Evolutionary conservation across 2,888 invertebrate genomes (phyloP), one percentile per base, ranked within the genome.

Genomic region (Drosophila austrosaltans): DNA sequence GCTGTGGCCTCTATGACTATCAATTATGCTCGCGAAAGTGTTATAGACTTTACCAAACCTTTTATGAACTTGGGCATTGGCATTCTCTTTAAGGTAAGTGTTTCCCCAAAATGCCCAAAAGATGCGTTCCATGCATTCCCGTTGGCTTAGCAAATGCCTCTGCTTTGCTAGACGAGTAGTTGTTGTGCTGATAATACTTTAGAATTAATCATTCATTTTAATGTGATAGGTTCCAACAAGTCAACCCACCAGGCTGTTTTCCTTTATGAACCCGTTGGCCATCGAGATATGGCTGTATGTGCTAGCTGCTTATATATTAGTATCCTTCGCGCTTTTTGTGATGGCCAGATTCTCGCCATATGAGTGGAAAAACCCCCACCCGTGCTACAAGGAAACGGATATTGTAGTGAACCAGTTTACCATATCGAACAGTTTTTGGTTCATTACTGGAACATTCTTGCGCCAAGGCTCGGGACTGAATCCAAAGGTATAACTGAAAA

Each of bases 1-100:
- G 99, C 98, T 0, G 98, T 99, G 0, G 98, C 98, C 0, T 98
- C 99, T 0, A 97, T 99, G 96, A 99, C 99, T 2, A 99, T 99
- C 83, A 99, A 98, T 93, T 99, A 98, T 92, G 98, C 98, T 0
- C 93, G 99, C 20, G 98, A 98, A 91, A 92, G 92, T 79, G 92
- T 92, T 96, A 98, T 99, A 69, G 99, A 99, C 92, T 99, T 99
- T 92, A 99, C 99, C 0, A 98, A 98, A 90, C 99, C 99, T 0
- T 99, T 98, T 93, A 98, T 99, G 97, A 98, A 98, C 92, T 94
- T 99, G 12, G 99, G 99, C 36, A 99, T 98, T 72, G 97, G 98
- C 25, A 99, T 99, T 90, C 93, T 99, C 39, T 98, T 98, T 93
- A 98, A 98, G 95, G 97, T 96, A 93, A 93, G 36, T 32, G 16